These are phyloP conservation scores for Gerris lacustris DNA, from an alignment of 2,888 invertebrate genomes.

Conservation along the genomic window DNA sequence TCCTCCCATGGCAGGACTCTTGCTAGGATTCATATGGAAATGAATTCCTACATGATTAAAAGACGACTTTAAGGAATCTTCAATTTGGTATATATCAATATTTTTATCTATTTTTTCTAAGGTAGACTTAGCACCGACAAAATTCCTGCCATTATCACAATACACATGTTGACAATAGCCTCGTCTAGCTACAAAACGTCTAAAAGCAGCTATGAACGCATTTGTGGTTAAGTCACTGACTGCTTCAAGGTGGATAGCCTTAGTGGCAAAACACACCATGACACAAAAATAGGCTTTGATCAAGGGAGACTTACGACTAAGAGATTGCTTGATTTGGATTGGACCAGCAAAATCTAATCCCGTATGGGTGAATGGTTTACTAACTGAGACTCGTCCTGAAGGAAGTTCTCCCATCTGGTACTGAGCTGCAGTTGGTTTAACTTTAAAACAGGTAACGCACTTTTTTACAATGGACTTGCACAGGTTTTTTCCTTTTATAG, in stretches of 20 bases:
- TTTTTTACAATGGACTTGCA: slow-evolving; percentile 21
- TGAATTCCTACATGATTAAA: slow-evolving; percentile 9
- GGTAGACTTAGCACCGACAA: slow-evolving; percentile 10
- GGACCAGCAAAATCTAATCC: slow-evolving; percentile 16
- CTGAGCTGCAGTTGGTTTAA: background rate
- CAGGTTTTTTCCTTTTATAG: slow-evolving; percentile 25
- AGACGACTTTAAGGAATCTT: slow-evolving; percentile 8
- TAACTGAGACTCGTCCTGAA: background rate
- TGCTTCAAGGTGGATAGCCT: slow-evolving; percentile 14
- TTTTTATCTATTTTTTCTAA: background rate
- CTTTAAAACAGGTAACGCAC: slow-evolving; percentile 18
- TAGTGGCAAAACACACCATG: slow-evolving; percentile 15
- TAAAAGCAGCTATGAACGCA: slow-evolving; percentile 10
- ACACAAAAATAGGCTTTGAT: slow-evolving; percentile 11
- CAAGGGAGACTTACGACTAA: background rate
- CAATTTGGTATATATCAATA: background rate
- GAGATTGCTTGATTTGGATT: background rate
- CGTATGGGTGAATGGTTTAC: slow-evolving; percentile 8
- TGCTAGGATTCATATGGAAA: slow-evolving; percentile 16
- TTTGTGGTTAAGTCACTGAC: slow-evolving; percentile 8
- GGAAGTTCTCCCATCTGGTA: slow-evolving; percentile 16
- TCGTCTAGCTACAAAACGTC: slow-evolving; percentile 13
- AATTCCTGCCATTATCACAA: slow-evolving; percentile 17
- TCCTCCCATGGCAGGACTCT: slow-evolving; percentile 18
- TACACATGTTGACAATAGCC: slow-evolving; percentile 6